phyloP scores from a whole-genome alignment of 64 coral and sea anemone species.

The Porites australiensis region DNA sequence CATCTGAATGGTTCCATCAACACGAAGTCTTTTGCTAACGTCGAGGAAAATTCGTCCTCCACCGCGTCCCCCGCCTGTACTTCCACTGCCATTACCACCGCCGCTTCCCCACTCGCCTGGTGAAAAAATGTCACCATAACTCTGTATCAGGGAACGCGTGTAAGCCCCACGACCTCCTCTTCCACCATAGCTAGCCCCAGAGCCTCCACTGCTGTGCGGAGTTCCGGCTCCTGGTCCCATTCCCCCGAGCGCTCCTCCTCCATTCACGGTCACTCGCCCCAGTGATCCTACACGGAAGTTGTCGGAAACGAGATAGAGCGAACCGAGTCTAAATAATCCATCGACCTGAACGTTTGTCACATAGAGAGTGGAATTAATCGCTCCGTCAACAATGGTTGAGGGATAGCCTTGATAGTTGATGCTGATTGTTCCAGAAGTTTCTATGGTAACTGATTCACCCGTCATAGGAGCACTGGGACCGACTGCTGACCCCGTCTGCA shows the following conservation, averaged over 20 bases:
- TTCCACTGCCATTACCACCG: slow-evolving; percentile 79
- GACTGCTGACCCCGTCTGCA: slow-evolving; percentile 64
- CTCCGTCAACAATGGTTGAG: slow-evolving; percentile 25
- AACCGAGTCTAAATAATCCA: slow-evolving; percentile 76
- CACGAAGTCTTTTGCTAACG: slow-evolving; percentile 48
- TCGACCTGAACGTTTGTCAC: slow-evolving; percentile 55
- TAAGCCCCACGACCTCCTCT: slow-evolving; percentile 86
- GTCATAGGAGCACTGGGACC: slow-evolving; percentile 52
- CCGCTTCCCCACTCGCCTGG: slow-evolving; percentile 93
- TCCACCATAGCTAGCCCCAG: slow-evolving; percentile 78
- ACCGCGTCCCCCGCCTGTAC: slow-evolving; percentile 78
- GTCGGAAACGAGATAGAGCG: slow-evolving; percentile 56
- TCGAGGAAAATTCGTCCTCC: slow-evolving; percentile 81
- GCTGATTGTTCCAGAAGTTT: slow-evolving; percentile 39
- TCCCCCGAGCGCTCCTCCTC: slow-evolving; percentile 67
- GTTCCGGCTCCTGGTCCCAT: slow-evolving; percentile 77
- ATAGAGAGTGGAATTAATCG: slow-evolving; percentile 56
- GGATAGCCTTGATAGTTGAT: slow-evolving; percentile 77
- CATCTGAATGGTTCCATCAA: slow-evolving; percentile 76
- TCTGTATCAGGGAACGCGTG: slow-evolving; percentile 41
- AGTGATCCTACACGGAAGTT: slow-evolving; percentile 59
- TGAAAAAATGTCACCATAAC: slow-evolving; percentile 90
- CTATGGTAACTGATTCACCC: slow-evolving; percentile 64
- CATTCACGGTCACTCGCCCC: slow-evolving; percentile 70
- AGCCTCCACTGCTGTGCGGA: slow-evolving; percentile 60